These are phyloP conservation scores for Narcine bancroftii DNA, from an alignment of 2,113 vertebrate species.

Conservation along the genomic window DNA sequence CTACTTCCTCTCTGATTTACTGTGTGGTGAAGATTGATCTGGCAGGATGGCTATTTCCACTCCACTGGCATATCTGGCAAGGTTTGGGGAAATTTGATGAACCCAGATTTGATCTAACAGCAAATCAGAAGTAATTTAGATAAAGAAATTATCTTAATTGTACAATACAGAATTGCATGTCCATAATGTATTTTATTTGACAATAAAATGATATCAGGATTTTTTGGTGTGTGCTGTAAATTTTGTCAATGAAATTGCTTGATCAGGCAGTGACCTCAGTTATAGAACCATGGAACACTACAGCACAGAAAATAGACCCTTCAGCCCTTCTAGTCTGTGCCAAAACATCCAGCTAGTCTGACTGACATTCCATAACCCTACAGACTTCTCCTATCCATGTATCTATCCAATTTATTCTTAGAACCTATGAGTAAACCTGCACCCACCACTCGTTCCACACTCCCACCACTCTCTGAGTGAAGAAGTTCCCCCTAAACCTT, in stretches of 20 bases:
- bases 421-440: no score
- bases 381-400: no score
- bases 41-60: neutral
- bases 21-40: neutral
- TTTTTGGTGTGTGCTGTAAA: neutral
- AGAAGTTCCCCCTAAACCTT: no score
- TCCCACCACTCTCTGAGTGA: no score
- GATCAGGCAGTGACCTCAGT: neutral
- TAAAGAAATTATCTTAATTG: neutral
- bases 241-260: neutral
- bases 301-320: no score
- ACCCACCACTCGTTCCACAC: no score
- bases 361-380: no score
- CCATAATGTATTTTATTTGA: neutral
- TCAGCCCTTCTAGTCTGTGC: no score
- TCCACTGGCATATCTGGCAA: neutral
- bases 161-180: neutral
- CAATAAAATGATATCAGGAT: neutral
- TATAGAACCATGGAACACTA: no score
- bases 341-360: no score
- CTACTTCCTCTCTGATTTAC: neutral
- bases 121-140: constrained; percentile 9
- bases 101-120: neutral
- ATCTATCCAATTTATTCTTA: no score
- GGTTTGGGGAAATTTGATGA: neutral